Base-by-base conservation (phyloP, 2,113 vertebrate genomes). In the Chitala chitala region DNA sequence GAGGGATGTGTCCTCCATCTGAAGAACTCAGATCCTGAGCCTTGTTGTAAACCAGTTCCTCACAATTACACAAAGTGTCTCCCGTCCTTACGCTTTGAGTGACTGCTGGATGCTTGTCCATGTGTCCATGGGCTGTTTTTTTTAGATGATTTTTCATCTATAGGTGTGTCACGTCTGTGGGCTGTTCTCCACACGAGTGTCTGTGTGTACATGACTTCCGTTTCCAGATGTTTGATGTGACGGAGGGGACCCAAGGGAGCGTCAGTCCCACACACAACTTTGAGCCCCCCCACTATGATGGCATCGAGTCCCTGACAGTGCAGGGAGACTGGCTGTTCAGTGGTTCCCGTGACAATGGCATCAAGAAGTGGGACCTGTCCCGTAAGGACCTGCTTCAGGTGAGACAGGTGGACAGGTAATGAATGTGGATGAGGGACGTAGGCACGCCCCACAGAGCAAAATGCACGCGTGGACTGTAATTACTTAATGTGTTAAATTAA, bases 301-400 rank as follows among this genome's bases (percentile, higher is more conserved):
- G 97, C 9, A 98, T 99, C 24, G 97, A 99, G 89, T 94, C 96
- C 0, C 90, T 99, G 76, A 92, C 94, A 74, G 92, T 99, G 77
- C 92, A 92, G 78, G 94, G 94, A 3, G 94, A 98, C 82, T 91
- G 91, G 42, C 87, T 99, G 22, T 99, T 98, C 66, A 99, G 97
- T 75, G 96, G 97, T 73, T 99, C 97, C 44, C 89, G 97, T 79
- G 97, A 99, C 82, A 99, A 98, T 46, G 96, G 97, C 75, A 96
- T 99, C 86, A 99, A 99, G 87, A 98, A 97, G 83, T 99, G 97
- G 97, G 94, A 99, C 85, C 87, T 99, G 79, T 80, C 92, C 78
- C 94, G 94, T 69, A 98, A 96, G 87, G 95, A 98, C 76, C 91
- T 98, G 75, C 88, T 96, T 81, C 96, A 98, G 95, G 96, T 95